These are phyloP conservation scores for Lepidothrix coronata DNA, from an alignment of 2,113 vertebrate genomes.

Conservation along the genomic window DNA sequence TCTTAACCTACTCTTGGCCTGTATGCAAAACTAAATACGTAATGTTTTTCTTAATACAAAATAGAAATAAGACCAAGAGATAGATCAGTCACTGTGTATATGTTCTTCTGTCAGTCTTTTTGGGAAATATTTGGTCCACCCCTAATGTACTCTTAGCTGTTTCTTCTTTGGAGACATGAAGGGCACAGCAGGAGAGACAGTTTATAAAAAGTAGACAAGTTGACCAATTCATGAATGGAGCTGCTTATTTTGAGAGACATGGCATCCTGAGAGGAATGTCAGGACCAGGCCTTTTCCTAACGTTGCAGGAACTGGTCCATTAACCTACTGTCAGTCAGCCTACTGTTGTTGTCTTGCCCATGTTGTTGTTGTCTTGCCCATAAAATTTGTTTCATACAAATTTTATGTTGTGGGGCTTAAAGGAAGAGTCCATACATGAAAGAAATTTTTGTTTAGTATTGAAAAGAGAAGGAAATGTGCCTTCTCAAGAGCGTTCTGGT, in stretches of 20 bases:
- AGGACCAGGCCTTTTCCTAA: not conserved
- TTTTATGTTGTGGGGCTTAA: not conserved
- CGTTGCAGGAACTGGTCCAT: not conserved
- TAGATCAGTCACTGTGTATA: not conserved
- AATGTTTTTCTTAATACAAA: not conserved
- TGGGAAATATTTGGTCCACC: not conserved
- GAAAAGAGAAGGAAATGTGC: not conserved
- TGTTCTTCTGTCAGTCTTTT: not conserved
- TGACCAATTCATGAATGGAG: not conserved
- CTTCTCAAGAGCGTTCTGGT: not conserved
- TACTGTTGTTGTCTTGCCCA: not conserved
- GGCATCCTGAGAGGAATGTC: not conserved
- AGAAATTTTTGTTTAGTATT: not conserved
- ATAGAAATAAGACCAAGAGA: not conserved
- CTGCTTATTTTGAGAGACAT: not conserved
- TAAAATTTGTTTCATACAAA: not conserved
- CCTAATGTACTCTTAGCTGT: not conserved
- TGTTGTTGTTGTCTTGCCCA: too few species aligned
- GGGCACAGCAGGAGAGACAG: not conserved
- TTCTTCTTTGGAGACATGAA: not conserved
- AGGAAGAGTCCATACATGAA: not conserved
- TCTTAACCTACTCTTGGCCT: not conserved
- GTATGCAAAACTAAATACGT: not conserved
- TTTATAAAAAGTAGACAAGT: not conserved
- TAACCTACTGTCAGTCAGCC: not conserved